These are phyloP conservation scores for Cerceris rybyensis DNA, from an alignment of 2,888 invertebrate species.

Conservation along the genomic window DNA sequence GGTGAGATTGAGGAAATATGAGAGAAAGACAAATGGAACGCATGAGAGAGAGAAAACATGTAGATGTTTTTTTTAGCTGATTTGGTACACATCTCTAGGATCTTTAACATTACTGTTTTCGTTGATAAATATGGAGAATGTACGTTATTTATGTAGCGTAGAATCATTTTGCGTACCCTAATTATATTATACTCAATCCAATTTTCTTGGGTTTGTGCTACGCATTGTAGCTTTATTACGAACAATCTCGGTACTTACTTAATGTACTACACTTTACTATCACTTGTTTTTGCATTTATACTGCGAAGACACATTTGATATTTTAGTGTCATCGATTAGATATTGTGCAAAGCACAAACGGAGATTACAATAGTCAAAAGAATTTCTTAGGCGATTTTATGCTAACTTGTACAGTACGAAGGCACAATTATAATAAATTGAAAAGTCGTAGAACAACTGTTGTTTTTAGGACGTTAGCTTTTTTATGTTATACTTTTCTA, in stretches of 20 bases:
- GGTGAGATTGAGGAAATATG: too few species aligned
- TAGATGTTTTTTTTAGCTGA: not conserved
- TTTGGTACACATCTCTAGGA: not conserved
- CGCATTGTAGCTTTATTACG: constrained; percentile 15
- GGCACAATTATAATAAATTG: constrained; percentile 17
- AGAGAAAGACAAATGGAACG: too few species aligned
- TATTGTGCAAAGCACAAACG: constrained; percentile 25
- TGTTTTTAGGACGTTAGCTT: constrained; percentile 12
- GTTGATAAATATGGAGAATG: constrained; percentile 10
- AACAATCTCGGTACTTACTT: not conserved
- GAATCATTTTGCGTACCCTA: not conserved
- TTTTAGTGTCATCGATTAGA: too few species aligned
- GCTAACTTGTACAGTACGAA: constrained; percentile 10
- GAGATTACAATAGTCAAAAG: not conserved
- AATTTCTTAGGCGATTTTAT: constrained; percentile 11
- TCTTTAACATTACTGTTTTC: constrained; percentile 9
- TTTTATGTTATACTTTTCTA: constrained; percentile 13
- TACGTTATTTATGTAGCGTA: constrained; percentile 3
- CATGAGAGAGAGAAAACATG: too few species aligned
- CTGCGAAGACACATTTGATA: not conserved
- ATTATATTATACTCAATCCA: constrained; percentile 4
- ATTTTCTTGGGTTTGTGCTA: not conserved
- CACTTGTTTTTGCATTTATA: not conserved
- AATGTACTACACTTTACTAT: too few species aligned
- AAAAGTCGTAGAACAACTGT: not conserved